phyloP scores from a whole-genome alignment of 2,888 invertebrate genomes.

The Rhagium mordax region DNA sequence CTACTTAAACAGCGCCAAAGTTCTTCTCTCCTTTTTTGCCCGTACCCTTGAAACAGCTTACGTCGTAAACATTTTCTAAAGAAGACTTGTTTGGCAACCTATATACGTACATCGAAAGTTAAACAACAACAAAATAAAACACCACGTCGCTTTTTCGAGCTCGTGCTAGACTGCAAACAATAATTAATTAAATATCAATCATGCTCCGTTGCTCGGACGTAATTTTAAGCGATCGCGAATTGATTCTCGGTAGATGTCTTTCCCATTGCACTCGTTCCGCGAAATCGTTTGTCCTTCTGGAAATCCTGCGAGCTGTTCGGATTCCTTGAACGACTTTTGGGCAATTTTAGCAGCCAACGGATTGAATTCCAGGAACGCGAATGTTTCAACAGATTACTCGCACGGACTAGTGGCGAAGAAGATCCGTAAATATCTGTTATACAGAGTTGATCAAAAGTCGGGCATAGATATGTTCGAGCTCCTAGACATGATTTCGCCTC shows the following conservation, averaged over 20 bases:
- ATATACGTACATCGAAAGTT: too few species aligned
- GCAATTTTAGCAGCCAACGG: conserved; percentile 17
- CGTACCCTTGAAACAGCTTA: too few species aligned
- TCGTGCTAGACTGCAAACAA: background rate
- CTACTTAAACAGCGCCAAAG: too few species aligned
- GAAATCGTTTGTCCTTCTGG: conserved; percentile 28
- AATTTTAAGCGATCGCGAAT: background rate
- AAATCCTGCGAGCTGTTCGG: conserved; percentile 9
- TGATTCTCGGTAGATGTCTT: conserved; percentile 11
- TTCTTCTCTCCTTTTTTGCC: too few species aligned
- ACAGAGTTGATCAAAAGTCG: too few species aligned
- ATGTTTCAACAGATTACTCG: background rate
- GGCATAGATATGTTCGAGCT: too few species aligned
- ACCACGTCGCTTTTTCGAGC: background rate
- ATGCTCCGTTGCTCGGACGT: background rate
- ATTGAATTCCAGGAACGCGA: conserved; percentile 15
- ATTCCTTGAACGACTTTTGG: conserved; percentile 20
- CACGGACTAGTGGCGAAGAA: background rate
- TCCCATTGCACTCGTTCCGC: conserved; percentile 3
- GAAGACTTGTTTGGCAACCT: too few species aligned
- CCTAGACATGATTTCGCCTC: too few species aligned
- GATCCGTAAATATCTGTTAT: background rate
- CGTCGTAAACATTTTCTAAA: too few species aligned
- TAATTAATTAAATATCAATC: background rate
- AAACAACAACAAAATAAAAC: too few species aligned